These are phyloP conservation scores for Matsumyia berberina DNA, from an alignment of 2,888 invertebrate genomes.

Conservation along the genomic window DNA sequence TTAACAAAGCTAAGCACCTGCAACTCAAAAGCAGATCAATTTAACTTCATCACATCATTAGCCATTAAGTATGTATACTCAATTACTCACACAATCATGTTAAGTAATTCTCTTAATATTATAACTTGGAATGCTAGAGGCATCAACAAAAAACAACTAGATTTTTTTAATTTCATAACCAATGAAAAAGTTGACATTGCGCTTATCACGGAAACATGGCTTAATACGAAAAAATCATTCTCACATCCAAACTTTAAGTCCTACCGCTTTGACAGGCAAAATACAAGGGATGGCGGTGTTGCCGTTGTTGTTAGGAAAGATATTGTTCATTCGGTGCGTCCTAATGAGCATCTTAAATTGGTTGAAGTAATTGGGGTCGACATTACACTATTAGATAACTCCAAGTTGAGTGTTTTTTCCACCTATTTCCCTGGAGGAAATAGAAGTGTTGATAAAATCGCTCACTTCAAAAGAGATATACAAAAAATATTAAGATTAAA, in stretches of 20 bases:
- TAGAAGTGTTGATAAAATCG: not conserved
- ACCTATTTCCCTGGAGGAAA: conserved; percentile 24
- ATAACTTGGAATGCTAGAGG: conserved; percentile 19
- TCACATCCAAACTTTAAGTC: not conserved
- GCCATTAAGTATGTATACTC: conserved; percentile 24
- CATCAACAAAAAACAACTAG: conserved; percentile 18
- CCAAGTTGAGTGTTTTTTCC: conserved; percentile 12
- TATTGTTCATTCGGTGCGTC: not conserved
- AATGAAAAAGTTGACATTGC: conserved; percentile 39
- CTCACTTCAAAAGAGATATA: conserved; percentile 21
- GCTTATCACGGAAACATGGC: conserved; percentile 23
- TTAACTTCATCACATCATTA: conserved; percentile 11
- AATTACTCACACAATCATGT: conserved; percentile 4
- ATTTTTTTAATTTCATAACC: conserved; percentile 36
- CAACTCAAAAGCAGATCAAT: conserved; percentile 15
- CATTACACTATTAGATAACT: conserved; percentile 1
- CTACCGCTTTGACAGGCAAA: too few species aligned
- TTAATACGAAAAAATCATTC: conserved; percentile 12
- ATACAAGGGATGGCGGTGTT: conserved; percentile 11
- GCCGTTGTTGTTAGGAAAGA: conserved; percentile 8
- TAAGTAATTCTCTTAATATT: conserved; percentile 23
- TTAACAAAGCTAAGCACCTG: conserved; percentile 6
- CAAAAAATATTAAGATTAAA: conserved; percentile 2
- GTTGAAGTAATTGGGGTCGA: conserved; percentile 2
- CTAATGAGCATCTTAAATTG: too few species aligned